Evolutionary conservation across 64 coral and sea anemone genomes (phyloP).

Genomic region (Pocillopora damicornis): DNA sequence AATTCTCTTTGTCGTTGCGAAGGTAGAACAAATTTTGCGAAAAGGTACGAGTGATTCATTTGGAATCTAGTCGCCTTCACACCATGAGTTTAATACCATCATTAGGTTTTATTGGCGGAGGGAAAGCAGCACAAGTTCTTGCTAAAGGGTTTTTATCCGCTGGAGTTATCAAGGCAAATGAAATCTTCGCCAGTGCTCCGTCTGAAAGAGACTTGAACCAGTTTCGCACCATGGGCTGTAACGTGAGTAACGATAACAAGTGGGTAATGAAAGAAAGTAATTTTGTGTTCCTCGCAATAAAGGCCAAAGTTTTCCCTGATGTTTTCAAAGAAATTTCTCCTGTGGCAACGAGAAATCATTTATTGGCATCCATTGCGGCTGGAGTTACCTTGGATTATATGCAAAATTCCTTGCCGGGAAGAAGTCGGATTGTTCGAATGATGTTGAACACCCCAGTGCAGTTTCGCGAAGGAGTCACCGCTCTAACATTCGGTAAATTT

Average conservation of each 20-base stretch:
- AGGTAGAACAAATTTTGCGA: not conserved
- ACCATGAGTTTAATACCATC: constrained; percentile 75
- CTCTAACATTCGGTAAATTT: constrained; percentile 91
- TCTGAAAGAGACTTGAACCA: constrained; percentile 73
- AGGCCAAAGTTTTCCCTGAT: constrained; percentile 89
- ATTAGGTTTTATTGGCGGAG: constrained; percentile 96
- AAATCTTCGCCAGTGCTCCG: constrained; percentile 86
- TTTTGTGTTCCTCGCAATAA: constrained; percentile 81
- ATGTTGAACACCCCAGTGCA: constrained; percentile 95
- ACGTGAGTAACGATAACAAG: constrained; percentile 91
- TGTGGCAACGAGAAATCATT: constrained; percentile 84
- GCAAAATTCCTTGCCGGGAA: constrained; percentile 86
- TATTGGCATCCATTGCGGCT: constrained; percentile 88
- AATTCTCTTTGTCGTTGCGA: not conserved
- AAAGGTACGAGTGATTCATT: not conserved
- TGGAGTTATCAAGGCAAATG: constrained; percentile 73
- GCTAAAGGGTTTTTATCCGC: constrained; percentile 91
- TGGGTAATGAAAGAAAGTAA: constrained; percentile 81
- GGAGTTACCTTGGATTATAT: constrained; percentile 93
- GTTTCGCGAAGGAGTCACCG: constrained; percentile 93
- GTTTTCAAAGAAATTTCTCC: constrained; percentile 95
- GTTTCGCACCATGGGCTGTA: constrained; percentile 82
- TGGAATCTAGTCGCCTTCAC: not conserved
- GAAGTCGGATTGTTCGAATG: constrained; percentile 76
- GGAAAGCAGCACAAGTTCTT: constrained; percentile 86